Evolutionary conservation across 2,888 invertebrate species (phyloP).

Genomic region (Lacanobia oleracea): DNA sequence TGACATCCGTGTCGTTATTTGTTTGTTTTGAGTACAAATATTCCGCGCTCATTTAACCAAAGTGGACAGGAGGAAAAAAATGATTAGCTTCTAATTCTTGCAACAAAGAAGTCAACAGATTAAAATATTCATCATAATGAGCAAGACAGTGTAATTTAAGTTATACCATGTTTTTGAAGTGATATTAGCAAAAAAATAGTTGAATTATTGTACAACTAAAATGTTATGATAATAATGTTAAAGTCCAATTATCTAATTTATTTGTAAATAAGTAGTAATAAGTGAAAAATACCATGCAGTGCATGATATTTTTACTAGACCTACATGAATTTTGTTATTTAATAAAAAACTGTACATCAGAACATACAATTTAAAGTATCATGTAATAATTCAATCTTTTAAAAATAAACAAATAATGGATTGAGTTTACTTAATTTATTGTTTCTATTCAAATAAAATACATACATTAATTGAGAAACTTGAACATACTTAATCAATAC

Average conservation of each 20-base stretch:
- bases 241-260: neutral
- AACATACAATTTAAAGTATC: neutral
- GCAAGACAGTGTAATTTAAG: neutral
- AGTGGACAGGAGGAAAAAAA: neutral
- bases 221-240: neutral
- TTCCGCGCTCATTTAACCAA: neutral
- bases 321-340: neutral
- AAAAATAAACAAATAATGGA: neutral
- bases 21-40: conserved; percentile 12
- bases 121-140: neutral
- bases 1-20: conserved; percentile 14
- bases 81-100: neutral
- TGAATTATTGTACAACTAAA: no score
- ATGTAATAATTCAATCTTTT: neutral
- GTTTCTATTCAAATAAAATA: neutral
- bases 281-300: neutral
- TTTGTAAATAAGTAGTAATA: no score
- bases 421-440: neutral
- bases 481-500: conserved; percentile 7
- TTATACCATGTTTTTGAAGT: neutral
- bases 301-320: neutral
- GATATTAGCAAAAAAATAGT: neutral
- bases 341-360: neutral
- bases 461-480: neutral
- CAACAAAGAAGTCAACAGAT: neutral